Base-by-base conservation (phyloP, 2,888 invertebrate species). In the Brassicogethes aeneus region DNA sequence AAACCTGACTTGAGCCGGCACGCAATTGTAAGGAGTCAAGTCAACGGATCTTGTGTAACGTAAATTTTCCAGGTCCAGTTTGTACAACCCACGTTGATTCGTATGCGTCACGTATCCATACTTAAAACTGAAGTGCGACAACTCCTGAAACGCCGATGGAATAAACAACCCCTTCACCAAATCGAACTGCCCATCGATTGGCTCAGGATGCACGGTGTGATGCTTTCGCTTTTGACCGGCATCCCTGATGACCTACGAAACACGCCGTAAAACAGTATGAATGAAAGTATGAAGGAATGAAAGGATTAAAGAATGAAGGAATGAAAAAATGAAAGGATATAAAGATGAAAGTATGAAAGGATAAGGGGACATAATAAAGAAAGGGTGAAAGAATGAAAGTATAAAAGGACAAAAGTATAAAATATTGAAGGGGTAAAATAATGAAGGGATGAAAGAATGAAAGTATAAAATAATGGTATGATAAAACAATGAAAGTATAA, bases 61-160 rank as follows among this genome's bases (percentile, higher is more conserved):
- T 73, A 84, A 75, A 59, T 80, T 79, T 35, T 75, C 74, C 57
- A 85, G 66, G 64, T 84, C 83, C 40, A 85, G 66, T 63, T 84
- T 85, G 66, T 82, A 82, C 57, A 85, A 71, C 14, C 81, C 82
- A 42, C 80, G 69, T 56, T 83, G 82, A 59, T 81, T 80, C 40
- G 76, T 76, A 62, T 85, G 84, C 31, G 80, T 80, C 33, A 83
- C 82, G 62, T 84, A 85, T 31, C 82, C 85, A 61, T 81, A 82
- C 55, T 79, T 77, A 68, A 80, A 83, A 55, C 65, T 69, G 53
- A 68, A 70, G 53, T 70, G 68, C n/a, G 69, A 65, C 44, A 70
- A 55, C 56, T 78, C 77, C 67, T 76, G 74, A 44, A 66, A 64
- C 15, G 72, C 61, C 13, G 76, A 74, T 3, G 80, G 80, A 47